Conservation (phyloP, 2,888 invertebrate genomes). For the Psylliodes chrysocephalus region DNA sequence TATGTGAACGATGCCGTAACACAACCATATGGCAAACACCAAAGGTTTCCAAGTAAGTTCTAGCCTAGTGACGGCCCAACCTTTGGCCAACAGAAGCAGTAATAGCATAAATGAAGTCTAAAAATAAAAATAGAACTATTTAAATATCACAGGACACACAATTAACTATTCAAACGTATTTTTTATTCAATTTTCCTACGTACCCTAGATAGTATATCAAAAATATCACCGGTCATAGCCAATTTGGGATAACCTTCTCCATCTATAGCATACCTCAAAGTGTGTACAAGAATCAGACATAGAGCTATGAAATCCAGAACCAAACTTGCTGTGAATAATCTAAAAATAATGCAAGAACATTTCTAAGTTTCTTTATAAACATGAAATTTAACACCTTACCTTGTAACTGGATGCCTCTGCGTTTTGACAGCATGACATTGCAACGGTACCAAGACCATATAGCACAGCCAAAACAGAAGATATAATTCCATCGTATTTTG, state of each 20-base stretch:
- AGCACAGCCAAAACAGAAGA: conserved; percentile 86
- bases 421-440: conserved; percentile 91
- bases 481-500: conserved; percentile 91
- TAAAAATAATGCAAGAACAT: conserved; percentile 54
- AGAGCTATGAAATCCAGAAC: conserved; percentile 87
- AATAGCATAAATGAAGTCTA: conserved; percentile 95
- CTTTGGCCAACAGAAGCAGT: conserved; percentile 91
- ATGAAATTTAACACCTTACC: not conserved
- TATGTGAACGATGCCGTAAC: conserved; percentile 91
- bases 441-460: conserved; percentile 83
- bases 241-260: conserved; percentile 87
- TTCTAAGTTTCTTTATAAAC: not conserved
- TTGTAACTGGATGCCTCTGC: conserved; percentile 90
- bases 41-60: conserved; percentile 88
- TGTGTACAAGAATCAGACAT: conserved; percentile 87
- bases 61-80: conserved; percentile 94
- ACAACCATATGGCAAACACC: conserved; percentile 89
- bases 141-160: no score
- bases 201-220: conserved; percentile 91
- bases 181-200: conserved; percentile 53
- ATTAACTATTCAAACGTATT: no score
- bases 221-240: conserved; percentile 88
- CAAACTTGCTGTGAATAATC: conserved; percentile 88
- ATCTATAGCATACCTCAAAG: conserved; percentile 89
- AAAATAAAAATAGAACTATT: conserved; percentile 39